These are phyloP conservation scores for Gulo gulo DNA, from an alignment of 2,113 vertebrate species.

Conservation along the genomic window DNA sequence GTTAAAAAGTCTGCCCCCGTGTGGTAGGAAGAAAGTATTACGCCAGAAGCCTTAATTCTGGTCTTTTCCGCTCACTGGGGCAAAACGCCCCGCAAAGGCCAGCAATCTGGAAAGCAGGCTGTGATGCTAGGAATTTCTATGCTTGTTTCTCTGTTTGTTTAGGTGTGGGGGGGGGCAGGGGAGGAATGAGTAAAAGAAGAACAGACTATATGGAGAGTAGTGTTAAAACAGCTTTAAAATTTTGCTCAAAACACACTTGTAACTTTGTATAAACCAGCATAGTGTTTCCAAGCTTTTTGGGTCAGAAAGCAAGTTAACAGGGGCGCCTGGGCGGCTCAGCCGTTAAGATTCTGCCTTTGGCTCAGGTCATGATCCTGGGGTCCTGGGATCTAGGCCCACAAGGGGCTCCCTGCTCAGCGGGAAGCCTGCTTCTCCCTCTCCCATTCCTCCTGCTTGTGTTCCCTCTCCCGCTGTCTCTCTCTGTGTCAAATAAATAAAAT, in stretches of 20 bases:
- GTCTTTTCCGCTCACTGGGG: not conserved
- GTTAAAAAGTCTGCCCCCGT: conserved; percentile 83
- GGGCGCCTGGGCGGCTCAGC: no score
- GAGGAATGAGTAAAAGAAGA: not conserved
- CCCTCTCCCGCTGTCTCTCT: no score
- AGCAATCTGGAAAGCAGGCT: not conserved
- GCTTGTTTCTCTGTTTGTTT: not conserved
- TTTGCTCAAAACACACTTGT: conserved; percentile 12
- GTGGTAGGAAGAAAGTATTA: conserved; percentile 73
- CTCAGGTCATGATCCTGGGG: no score
- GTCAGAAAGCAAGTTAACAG: conserved; percentile 18
- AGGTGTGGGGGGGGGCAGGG: not conserved
- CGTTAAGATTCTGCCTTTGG: no score
- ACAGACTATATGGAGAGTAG: not conserved
- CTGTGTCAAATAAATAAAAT: no score
- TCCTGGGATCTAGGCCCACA: no score
- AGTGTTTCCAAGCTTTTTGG: conserved; percentile 31
- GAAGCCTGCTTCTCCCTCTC: no score
- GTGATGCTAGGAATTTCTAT: not conserved
- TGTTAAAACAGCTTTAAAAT: conserved; percentile 22
- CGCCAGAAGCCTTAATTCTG: not conserved
- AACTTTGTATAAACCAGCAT: conserved; percentile 4
- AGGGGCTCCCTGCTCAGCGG: no score
- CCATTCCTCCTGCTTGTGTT: no score
- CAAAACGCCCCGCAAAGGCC: not conserved